Conservation (phyloP, 2,797 vertebrate species). For the Falco novaeseelandiae region DNA sequence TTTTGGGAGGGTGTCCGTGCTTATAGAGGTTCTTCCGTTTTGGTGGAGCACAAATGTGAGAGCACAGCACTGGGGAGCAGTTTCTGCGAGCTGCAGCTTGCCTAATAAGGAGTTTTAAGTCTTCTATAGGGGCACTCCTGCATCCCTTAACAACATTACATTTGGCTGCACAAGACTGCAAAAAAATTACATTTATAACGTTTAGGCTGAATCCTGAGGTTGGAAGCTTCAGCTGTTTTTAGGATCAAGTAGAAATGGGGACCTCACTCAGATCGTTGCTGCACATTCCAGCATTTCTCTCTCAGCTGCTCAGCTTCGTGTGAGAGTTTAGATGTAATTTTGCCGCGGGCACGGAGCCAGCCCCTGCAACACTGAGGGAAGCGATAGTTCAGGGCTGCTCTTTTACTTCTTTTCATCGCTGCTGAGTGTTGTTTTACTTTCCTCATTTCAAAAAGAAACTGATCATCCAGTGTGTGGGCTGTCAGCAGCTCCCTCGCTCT, state of each 20-base stretch:
- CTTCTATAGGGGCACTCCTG: not conserved
- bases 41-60: not conserved
- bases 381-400: conserved; percentile 63
- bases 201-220: conserved; percentile 11
- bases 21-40: not conserved
- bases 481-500: not conserved
- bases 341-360: conserved; percentile 62
- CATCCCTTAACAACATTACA: not conserved
- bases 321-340: conserved; percentile 65
- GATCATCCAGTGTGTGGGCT: conserved; percentile 14
- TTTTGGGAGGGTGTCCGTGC: accelerated
- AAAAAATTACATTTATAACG: not conserved
- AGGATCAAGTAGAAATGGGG: not conserved
- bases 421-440: conserved; percentile 51
- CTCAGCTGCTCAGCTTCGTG: not conserved
- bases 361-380: conserved; percentile 21
- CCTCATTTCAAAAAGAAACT: conserved; percentile 10
- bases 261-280: conserved; percentile 22
- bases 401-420: conserved; percentile 42
- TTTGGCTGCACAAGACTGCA: not conserved
- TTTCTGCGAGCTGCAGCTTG: not conserved
- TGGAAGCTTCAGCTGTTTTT: conserved; percentile 13
- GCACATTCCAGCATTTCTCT: not conserved
- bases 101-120: not conserved
- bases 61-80: not conserved